These are phyloP conservation scores for Melieria omissa DNA, from an alignment of 2,888 invertebrate genomes.

Conservation along the genomic window DNA sequence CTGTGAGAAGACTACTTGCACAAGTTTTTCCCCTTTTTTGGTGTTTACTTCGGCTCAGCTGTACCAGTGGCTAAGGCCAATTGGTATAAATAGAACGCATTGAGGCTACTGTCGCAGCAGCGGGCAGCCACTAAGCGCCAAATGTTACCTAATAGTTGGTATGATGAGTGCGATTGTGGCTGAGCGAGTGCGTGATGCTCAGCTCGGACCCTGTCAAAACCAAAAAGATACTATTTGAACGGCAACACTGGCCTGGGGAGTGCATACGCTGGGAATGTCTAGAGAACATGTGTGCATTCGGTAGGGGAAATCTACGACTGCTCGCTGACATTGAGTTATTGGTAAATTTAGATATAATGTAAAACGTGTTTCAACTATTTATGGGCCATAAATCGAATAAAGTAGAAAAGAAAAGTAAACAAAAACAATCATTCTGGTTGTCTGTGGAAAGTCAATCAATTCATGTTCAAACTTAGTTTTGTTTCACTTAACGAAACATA, in stretches of 20 bases:
- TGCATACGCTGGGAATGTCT: too few species aligned
- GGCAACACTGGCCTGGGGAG: background rate
- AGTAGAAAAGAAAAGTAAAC: too few species aligned
- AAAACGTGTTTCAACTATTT: too few species aligned
- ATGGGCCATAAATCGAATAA: too few species aligned
- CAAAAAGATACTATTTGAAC: background rate
- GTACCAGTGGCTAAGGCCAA: background rate
- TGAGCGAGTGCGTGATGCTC: background rate
- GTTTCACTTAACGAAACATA: too few species aligned
- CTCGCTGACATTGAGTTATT: too few species aligned
- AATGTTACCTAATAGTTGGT: background rate
- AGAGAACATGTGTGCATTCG: too few species aligned
- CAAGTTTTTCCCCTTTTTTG: background rate
- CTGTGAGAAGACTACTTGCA: background rate
- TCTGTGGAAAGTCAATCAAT: too few species aligned
- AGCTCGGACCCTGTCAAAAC: background rate
- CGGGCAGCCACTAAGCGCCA: background rate
- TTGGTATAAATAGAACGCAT: background rate
- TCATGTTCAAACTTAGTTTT: too few species aligned
- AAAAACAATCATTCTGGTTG: too few species aligned
- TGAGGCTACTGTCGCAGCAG: background rate
- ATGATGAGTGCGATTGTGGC: background rate
- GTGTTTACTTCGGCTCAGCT: background rate
- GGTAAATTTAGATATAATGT: too few species aligned
- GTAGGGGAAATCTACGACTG: too few species aligned